A percentile compares a stretch with the other conserved stretches of the same genome.
phyloP scores from a whole-genome alignment of 2,113 vertebrate genomes.

The Phasianus colchicus region DNA sequence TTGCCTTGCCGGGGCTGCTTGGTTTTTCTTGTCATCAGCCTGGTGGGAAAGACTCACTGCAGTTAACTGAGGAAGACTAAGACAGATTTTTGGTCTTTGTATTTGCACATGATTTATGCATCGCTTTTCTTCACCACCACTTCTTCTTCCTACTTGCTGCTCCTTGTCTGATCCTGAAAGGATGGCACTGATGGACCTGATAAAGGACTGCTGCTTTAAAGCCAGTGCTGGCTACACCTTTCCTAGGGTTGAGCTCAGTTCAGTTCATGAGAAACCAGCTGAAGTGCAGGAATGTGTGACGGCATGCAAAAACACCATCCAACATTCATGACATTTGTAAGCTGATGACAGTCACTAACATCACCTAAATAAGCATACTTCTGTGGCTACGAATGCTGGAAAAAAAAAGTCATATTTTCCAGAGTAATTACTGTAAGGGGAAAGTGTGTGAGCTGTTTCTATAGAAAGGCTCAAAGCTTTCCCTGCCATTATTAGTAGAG shows the following conservation, averaged over 20 bases:
- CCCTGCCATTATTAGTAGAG: neutral
- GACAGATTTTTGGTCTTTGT: neutral
- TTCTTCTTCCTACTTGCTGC: neutral
- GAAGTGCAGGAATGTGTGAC: neutral
- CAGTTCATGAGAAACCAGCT: neutral
- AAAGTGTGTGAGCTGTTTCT: neutral
- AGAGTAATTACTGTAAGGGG: neutral
- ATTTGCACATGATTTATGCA: neutral
- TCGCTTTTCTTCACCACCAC: neutral
- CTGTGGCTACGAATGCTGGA: neutral
- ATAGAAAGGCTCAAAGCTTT: neutral
- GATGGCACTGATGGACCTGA: neutral
- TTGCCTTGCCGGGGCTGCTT: accelerated
- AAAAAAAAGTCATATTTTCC: neutral
- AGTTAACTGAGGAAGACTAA: neutral
- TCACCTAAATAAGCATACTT: neutral
- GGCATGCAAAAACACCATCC: neutral
- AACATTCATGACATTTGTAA: neutral
- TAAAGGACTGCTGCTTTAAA: neutral
- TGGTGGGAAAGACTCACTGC: neutral
- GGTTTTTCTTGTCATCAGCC: neutral
- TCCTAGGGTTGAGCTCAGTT: neutral
- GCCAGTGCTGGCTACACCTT: neutral
- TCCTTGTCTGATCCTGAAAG: neutral
- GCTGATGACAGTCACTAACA: neutral